Evolutionary conservation across 2,797 vertebrate species (phyloP), one percentile per base, ranked within the genome.

Genomic region (Poeciliopsis turneri): DNA sequence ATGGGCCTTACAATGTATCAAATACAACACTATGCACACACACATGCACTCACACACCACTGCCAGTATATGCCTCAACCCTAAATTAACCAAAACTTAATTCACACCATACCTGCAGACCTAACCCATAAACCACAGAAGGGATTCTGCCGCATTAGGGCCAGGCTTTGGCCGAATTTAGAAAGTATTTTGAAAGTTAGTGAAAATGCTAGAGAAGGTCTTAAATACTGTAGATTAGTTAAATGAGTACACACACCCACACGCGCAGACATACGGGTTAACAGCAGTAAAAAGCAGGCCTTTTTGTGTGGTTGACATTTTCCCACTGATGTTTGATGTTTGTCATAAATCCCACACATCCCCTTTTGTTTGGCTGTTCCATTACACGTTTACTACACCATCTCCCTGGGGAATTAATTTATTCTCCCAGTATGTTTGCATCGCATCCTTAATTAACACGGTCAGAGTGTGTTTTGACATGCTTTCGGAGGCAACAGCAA

Each of bases 291-390:
- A 80, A 74, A 84, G 0, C 25, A 36, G 0, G 13, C 16, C 77
- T 61, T 78, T 87, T 78, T 72, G 79, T 85, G 84, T 79, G 83
- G 84, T 85, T 90, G 89, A 86, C 86, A 90, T 93, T 93, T 92
- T 82, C 82, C 82, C 78, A 83, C 81, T 81, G 84, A 90, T 84
- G 83, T 89, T 93, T 92, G 89, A 92, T 90, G 79, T 91, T 88
- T 23, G 6, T 55, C 9, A 45, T 84, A 86, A 91, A 90, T 86
- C 71, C 78, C 79, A 47, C 45, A 45, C 43, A 25, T 76, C 75
- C 87, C 46, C 84, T 79, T 91, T 92, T 91, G 86, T 92, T 88
- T 84, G n/a, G 84, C 85, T 86, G 80, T 87, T 90, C 87, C 59
- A 82, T 89, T 79, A 78, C 86, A 74, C 78, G 78, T 86, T 76